phyloP scores from a whole-genome alignment of 2,797 vertebrate genomes.

The Crenuchus spilurus region DNA sequence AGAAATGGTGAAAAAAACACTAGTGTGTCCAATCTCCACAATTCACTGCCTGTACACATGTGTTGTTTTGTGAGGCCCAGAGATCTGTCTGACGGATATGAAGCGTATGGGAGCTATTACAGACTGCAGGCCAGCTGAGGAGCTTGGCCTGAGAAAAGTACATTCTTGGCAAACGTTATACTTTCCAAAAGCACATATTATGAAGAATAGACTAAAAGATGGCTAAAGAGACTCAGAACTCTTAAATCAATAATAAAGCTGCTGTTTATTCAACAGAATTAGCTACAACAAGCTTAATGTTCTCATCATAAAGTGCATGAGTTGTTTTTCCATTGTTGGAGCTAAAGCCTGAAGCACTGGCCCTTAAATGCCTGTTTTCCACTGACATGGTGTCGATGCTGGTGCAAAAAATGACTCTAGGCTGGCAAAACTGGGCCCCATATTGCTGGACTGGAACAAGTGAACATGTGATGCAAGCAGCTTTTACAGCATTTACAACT shows the following conservation, averaged over 20 bases:
- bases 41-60: not conserved
- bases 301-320: not conserved
- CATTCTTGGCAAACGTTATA: slow-evolving; percentile 44
- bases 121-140: slow-evolving; percentile 41
- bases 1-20: not conserved
- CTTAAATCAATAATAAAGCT: not conserved
- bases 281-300: not conserved
- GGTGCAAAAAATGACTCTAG: too few relatives aligned
- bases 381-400: too few relatives aligned
- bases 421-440: too few relatives aligned
- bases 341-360: not conserved
- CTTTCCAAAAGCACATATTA: slow-evolving; percentile 9
- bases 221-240: slow-evolving; percentile 1
- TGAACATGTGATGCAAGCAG: too few relatives aligned
- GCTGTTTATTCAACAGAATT: not conserved
- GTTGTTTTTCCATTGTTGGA: not conserved
- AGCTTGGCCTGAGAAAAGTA: slow-evolving; percentile 42
- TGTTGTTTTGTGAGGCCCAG: slow-evolving; percentile 30
- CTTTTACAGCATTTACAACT: too few relatives aligned
- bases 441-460: too few relatives aligned
- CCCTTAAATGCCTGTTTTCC: too few relatives aligned
- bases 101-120: slow-evolving; percentile 44
- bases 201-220: slow-evolving; percentile 18
- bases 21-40: not conserved
- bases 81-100: slow-evolving; percentile 21